Conservation (phyloP, 2,113 vertebrate species). For the Entomyzon cyanotis region DNA sequence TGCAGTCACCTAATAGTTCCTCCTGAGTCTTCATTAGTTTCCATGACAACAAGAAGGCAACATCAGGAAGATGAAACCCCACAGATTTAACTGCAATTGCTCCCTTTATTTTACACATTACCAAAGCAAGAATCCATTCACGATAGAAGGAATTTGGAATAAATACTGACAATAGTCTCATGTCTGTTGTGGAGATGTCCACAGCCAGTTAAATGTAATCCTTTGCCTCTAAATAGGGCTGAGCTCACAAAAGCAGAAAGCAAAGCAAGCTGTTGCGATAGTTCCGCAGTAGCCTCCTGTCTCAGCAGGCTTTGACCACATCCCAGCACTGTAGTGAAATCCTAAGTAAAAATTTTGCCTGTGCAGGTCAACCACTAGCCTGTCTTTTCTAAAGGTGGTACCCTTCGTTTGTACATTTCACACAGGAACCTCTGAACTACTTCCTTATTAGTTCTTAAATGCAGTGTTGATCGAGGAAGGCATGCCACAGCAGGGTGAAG, state of each 20-base stretch:
- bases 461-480: background rate
- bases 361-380: background rate
- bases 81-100: background rate
- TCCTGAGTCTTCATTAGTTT: conserved; percentile 1
- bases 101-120: background rate
- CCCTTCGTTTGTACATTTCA: accelerated
- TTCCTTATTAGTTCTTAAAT: background rate
- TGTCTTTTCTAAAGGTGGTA: background rate
- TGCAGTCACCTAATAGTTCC: background rate
- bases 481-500: background rate
- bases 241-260: background rate
- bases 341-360: background rate
- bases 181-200: background rate
- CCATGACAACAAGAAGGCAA: background rate
- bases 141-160: background rate
- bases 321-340: accelerated
- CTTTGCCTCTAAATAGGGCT: background rate
- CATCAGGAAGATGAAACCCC: background rate
- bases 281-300: background rate
- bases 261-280: background rate
- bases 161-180: background rate
- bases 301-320: background rate
- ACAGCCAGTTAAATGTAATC: background rate
- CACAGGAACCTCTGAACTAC: accelerated
- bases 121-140: background rate